phyloP scores from a whole-genome alignment of 2,888 invertebrate genomes.

The Platycnemis pennipes region DNA sequence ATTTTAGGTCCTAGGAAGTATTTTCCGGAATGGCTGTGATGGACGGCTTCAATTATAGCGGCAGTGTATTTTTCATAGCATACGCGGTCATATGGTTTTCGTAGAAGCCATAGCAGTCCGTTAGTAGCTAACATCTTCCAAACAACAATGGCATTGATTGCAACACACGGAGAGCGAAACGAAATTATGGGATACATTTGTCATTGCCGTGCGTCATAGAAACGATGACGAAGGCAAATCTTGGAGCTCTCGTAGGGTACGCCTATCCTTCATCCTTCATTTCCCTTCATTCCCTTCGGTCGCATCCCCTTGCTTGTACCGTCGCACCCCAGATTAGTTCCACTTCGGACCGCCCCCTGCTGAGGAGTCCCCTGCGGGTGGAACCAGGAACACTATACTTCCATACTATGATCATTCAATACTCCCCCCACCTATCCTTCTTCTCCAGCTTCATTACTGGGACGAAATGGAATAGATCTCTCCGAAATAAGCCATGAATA shows the following conservation, averaged over 20 bases:
- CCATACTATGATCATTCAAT: constrained; percentile 23
- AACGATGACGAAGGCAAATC: constrained; percentile 56
- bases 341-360: constrained; percentile 45
- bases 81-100: neutral
- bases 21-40: neutral
- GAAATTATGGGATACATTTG: constrained; percentile 57
- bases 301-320: constrained; percentile 31
- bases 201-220: constrained; percentile 60
- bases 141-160: constrained; percentile 23
- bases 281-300: neutral
- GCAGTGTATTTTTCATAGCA: neutral
- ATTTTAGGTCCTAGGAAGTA: neutral
- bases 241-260: neutral
- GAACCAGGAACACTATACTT: constrained; percentile 24
- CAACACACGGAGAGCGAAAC: constrained; percentile 20
- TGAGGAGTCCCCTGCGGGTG: neutral
- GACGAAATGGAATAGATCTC: constrained; percentile 8
- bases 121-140: neutral
- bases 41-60: neutral
- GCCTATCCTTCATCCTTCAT: neutral
- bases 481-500: neutral
- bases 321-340: constrained; percentile 51
- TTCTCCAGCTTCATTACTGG: neutral
- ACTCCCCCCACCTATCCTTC: neutral
- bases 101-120: neutral